phyloP scores from a whole-genome alignment of 2,797 vertebrate species.

The Sebastes steindachneri region DNA sequence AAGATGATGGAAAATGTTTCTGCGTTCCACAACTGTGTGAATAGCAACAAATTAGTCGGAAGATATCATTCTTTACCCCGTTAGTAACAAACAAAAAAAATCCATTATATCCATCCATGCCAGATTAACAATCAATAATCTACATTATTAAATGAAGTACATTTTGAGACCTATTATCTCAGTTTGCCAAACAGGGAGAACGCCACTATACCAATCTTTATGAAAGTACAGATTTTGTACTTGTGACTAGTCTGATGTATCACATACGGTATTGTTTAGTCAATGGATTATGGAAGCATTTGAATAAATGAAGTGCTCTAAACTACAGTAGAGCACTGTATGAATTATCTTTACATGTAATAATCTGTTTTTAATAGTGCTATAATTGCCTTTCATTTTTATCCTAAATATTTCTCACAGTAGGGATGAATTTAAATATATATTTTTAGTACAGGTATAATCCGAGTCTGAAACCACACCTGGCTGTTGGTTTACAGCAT shows the following conservation, averaged over 20 bases:
- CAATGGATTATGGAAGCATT: not conserved
- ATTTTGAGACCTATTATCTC: not conserved
- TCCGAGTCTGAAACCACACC: not conserved
- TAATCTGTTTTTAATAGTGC: constrained; percentile 14
- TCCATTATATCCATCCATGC: not conserved
- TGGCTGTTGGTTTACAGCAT: not conserved
- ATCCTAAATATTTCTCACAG: not conserved
- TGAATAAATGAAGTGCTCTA: constrained; percentile 1
- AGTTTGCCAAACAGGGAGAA: constrained; percentile 6
- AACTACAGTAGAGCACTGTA: not conserved
- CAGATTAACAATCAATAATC: not conserved
- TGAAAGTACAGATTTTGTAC: not conserved
- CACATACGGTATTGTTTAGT: not conserved
- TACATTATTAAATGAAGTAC: not conserved
- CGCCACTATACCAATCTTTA: constrained; percentile 14
- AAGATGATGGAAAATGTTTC: not conserved
- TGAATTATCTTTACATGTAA: not conserved
- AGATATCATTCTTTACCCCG: not conserved
- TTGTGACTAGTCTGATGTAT: not conserved
- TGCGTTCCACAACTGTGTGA: not conserved
- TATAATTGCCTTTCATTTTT: not conserved
- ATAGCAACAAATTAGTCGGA: not conserved
- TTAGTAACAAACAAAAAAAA: not conserved
- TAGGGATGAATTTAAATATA: not conserved
- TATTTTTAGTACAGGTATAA: not conserved